Conservation (phyloP, 2,113 vertebrate genomes). For the Alaudala cheleensis region DNA sequence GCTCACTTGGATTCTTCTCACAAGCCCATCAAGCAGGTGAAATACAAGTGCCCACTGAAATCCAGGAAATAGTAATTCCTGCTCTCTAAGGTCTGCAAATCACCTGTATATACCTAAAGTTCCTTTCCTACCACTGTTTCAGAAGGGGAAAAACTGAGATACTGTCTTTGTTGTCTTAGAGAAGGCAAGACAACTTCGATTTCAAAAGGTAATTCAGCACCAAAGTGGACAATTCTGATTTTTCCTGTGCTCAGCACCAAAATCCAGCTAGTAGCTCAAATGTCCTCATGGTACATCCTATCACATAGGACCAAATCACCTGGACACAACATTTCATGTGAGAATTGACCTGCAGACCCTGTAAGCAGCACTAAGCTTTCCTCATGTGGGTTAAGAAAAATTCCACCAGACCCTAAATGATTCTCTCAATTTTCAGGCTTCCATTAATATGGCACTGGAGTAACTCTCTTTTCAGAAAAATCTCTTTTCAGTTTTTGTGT, state of each 20-base stretch:
- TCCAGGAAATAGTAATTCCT: background rate
- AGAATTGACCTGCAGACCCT: background rate
- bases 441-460: background rate
- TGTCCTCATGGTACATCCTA: background rate
- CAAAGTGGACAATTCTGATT: background rate
- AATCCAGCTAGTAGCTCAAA: background rate
- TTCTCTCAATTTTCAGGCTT: background rate
- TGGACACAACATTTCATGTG: background rate
- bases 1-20: background rate
- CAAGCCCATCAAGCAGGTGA: background rate
- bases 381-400: background rate
- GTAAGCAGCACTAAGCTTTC: background rate
- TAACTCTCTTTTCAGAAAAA: slow-evolving; percentile 4
- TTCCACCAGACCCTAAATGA: background rate
- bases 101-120: background rate
- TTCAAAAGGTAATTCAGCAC: background rate
- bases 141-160: background rate
- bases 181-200: background rate
- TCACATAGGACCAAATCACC: background rate
- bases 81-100: background rate
- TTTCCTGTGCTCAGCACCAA: background rate
- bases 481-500: background rate
- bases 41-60: background rate
- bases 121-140: background rate
- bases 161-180: background rate